phyloP scores from a whole-genome alignment of 1,140 invertebrate genomes.

The Drosophila varians region DNA sequence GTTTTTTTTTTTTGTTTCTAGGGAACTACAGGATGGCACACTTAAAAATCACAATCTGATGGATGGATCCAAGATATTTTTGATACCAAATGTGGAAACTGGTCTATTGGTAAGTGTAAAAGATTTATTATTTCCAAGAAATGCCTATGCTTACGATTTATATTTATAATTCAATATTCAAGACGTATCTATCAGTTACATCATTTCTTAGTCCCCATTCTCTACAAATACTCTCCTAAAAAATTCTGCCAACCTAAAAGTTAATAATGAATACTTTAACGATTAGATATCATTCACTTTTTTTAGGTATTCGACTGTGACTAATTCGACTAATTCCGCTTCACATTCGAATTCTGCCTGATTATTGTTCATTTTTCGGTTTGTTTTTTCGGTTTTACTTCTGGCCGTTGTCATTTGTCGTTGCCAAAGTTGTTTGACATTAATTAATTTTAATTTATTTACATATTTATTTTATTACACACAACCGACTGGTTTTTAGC shows the following conservation, averaged over 20 bases:
- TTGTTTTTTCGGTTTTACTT: too few species aligned
- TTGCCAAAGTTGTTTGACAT: slow-evolving; percentile 61
- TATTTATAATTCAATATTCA: neutral
- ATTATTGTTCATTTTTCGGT: slow-evolving; percentile 43
- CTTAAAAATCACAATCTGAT: slow-evolving; percentile 93
- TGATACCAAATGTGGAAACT: slow-evolving; percentile 96
- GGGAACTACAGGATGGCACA: slow-evolving; percentile 94
- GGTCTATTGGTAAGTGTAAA: slow-evolving; percentile 96
- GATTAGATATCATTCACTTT: slow-evolving; percentile 6
- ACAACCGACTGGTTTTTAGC: slow-evolving; percentile 37
- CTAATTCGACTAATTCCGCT: slow-evolving; percentile 35
- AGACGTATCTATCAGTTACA: neutral
- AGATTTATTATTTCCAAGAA: neutral
- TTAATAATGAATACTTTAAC: neutral
- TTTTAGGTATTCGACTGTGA: slow-evolving; percentile 13
- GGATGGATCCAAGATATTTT: slow-evolving; percentile 93
- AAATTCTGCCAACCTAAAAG: too few species aligned
- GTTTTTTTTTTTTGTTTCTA: slow-evolving; percentile 85
- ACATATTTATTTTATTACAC: slow-evolving; percentile 76
- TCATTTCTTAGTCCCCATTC: neutral
- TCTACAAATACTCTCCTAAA: too few species aligned
- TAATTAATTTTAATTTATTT: slow-evolving; percentile 77
- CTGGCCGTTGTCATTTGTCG: slow-evolving; percentile 34
- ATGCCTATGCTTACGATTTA: too few species aligned
- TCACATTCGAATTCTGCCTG: slow-evolving; percentile 24